Base-by-base conservation (phyloP, 2,797 vertebrate species). In the Pseudochaenichthys georgianus region DNA sequence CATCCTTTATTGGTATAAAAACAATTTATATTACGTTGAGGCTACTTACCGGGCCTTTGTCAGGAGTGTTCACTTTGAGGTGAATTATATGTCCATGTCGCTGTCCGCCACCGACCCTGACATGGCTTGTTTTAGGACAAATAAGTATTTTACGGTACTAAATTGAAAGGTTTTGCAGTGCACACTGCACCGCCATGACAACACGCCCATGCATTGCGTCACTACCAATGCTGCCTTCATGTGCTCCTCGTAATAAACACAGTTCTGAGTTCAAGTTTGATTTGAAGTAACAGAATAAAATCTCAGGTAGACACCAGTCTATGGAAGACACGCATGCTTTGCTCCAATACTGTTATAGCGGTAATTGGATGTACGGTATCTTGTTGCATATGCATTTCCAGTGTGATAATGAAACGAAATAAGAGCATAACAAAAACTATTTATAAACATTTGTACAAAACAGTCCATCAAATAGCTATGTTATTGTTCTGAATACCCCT, bases 191-290 rank as follows among this genome's bases (percentile, higher is more conserved):
- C 86, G 89, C 88, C 90, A 90, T 90, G 86, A 86, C 88, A 88
- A 91, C 93, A 94, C 92, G 91, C 93, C 92, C 92, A 87, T 89
- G 82, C 72, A 19, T 91, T 77, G 54, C 93, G 91, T 93, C 92
- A 93, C 88, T 45, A 15, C 51, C 5, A 48, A 73, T 81, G 91
- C 12, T 84, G 84, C 89, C 59, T 91, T 91, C 85, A 89, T 0
- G 67, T 59, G 19, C 77, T 52, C 48, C 75, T 73, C 83, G 87
- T 60, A 77, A 89, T 34, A 76, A 78, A 63, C 19, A 75, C 0
- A 57, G 57, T 9, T 2, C 12, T 21, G 11, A n/a, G 5, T 17
- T 51, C 16, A 41, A 3, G 2, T 2, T 64, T 16, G 9, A 19
- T 42, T 61, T 54, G 4, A 64, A 11, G 2, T 21, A 41, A 19